phyloP scores from a whole-genome alignment of 2,797 vertebrate genomes.

The Lophius americanus region DNA sequence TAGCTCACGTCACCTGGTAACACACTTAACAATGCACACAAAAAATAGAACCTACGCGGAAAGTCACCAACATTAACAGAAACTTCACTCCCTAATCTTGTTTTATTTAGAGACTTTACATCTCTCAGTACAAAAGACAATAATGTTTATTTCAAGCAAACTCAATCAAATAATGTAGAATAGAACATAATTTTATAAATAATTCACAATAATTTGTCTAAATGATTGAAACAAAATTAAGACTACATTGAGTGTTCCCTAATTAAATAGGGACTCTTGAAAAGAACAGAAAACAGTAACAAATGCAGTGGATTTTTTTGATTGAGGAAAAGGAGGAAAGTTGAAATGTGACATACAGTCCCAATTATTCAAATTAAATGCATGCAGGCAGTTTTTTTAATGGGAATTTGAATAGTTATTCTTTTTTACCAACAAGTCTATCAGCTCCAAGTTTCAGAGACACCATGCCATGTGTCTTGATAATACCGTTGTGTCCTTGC shows the following conservation, averaged over 20 bases:
- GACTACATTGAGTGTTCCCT: slow-evolving; percentile 44
- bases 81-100: not conserved
- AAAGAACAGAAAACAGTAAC: not conserved
- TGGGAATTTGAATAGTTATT: not conserved
- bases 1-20: too few relatives aligned
- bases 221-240: slow-evolving; percentile 50
- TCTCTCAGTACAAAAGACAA: slow-evolving; percentile 48
- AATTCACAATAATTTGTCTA: slow-evolving; percentile 55
- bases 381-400: not conserved
- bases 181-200: slow-evolving; percentile 52
- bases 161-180: slow-evolving; percentile 63
- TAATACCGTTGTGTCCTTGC: slow-evolving; percentile 4
- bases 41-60: too few relatives aligned
- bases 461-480: slow-evolving; percentile 3
- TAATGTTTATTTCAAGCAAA: slow-evolving; percentile 40
- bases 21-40: too few relatives aligned
- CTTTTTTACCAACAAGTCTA: slow-evolving; percentile 13
- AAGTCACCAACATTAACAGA: too few relatives aligned
- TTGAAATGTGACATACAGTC: not conserved
- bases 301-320: not conserved
- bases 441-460: slow-evolving; percentile 17
- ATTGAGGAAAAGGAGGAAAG: too few relatives aligned
- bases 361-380: slow-evolving; percentile 6
- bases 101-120: slow-evolving; percentile 41
- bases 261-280: slow-evolving; percentile 49